phyloP scores from a whole-genome alignment of 2,797 vertebrate species.

The Orientallactaga sibirica region DNA sequence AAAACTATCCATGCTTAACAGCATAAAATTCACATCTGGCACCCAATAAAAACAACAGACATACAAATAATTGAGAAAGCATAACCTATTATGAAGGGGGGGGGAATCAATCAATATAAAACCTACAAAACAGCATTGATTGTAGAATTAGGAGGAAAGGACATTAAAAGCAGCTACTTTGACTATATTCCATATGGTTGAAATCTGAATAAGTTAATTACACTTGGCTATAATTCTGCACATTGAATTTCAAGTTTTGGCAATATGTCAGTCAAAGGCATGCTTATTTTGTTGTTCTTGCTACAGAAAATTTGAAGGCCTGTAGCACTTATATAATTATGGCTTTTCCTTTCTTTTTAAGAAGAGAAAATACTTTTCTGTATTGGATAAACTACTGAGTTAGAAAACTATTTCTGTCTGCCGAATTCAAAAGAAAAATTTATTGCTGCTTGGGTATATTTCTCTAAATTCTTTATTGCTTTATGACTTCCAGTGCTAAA shows the following conservation, averaged over 20 bases:
- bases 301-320: constrained; percentile 47
- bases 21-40: constrained; percentile 23
- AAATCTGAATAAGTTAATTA: constrained; percentile 64
- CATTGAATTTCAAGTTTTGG: constrained; percentile 44
- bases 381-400: constrained; percentile 1
- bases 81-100: background rate
- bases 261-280: background rate
- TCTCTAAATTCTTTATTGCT: constrained; percentile 57
- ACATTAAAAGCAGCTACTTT: constrained; percentile 58
- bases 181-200: constrained; percentile 63
- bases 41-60: constrained; percentile 26
- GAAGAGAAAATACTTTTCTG: background rate
- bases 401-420: constrained; percentile 45
- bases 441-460: constrained; percentile 32
- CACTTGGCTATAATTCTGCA: constrained; percentile 43
- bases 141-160: constrained; percentile 52
- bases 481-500: constrained; percentile 57
- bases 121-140: constrained; percentile 34
- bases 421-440: constrained; percentile 19
- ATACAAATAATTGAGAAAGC: constrained; percentile 27
- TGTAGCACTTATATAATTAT: background rate
- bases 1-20: background rate
- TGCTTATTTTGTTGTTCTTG: constrained; percentile 46
- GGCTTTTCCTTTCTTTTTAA: constrained; percentile 23
- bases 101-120: constrained; percentile 55